Evolutionary conservation across 2,113 vertebrate genomes (phyloP), one percentile per base, ranked within the genome.

Genomic region (Serinus canaria): DNA sequence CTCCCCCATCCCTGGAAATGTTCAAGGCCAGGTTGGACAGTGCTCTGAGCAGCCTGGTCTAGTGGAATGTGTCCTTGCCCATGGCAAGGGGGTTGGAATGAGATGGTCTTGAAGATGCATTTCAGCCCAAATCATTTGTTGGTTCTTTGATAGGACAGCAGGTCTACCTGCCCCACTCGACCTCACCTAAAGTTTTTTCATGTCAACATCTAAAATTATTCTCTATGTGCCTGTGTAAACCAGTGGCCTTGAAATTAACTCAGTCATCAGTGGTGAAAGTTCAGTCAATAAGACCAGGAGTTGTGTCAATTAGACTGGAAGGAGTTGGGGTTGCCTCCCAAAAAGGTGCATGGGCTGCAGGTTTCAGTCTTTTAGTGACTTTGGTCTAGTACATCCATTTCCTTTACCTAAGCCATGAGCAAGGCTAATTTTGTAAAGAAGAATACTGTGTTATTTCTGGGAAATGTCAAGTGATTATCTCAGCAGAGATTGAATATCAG

Each of bases 401-500:
- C 55, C 27, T 89, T 33, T 30, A 27, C 43, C 35, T 33, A 44
- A 70, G 55, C 35, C 41, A 49, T 35, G 13, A 63, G 35, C 13
- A 66, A 69, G 53, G 33, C 20, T 74, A 43, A 37, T 87, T 59
- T 68, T 30, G 5, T 67, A n/a, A 69, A 31, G 50, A 92, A 75
- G 33, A 72, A 68, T 60, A 87, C 22, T 56, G 69, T 81, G 89
- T 58, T 95, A 68, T 92, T 95, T 56, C 87, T 75, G 22, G 82
- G 56, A 96, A 95, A 84, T 91, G 84, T 85, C 84, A 95, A 90
- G 70, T 60, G 77, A 75, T 89, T 79, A 60, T 93, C 44, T 82
- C 49, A 72, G 77, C 69, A 68, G 81, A 89, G 90, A 68, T 17
- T 69, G 80, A 95, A 10, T 92, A 89, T 68, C 56, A 30, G 25